Percentiles rank a stretch among this genome's conserved stretches.
Conservation (phyloP, 2,113 vertebrate species). For the Carassius auratus region DNA sequence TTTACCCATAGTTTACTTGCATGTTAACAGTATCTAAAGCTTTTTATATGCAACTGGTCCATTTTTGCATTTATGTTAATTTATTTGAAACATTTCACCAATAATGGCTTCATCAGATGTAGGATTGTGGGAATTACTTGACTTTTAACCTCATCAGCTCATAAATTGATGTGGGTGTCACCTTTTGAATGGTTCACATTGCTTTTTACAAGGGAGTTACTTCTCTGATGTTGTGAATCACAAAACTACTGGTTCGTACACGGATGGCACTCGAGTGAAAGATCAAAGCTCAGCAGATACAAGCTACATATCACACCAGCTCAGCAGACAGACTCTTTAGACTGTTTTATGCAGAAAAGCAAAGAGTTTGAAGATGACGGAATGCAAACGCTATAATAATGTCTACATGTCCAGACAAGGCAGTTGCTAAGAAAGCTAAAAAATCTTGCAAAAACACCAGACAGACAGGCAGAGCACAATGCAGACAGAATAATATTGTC, state of each 20-base stretch:
- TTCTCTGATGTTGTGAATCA: not conserved
- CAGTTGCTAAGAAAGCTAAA: too few relatives aligned
- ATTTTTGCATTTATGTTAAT: not conserved
- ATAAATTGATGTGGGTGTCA: constrained; percentile 10
- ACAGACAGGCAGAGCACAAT: too few relatives aligned
- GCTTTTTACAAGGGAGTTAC: constrained; percentile 1
- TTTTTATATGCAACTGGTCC: not conserved
- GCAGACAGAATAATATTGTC: too few relatives aligned
- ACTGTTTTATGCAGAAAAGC: too few relatives aligned
- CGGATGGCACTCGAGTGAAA: constrained; percentile 3
- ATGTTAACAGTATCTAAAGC: not conserved
- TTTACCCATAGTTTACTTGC: not conserved
- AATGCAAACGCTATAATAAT: too few relatives aligned
- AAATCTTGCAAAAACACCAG: too few relatives aligned
- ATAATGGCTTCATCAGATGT: constrained; percentile 9
- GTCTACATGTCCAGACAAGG: too few relatives aligned
- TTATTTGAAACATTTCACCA: not conserved
- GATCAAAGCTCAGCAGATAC: not conserved
- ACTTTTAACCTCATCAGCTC: constrained; percentile 18
- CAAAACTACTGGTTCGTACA: not conserved
- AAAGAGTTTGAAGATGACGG: too few relatives aligned
- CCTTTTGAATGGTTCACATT: not conserved
- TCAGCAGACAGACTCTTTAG: not conserved
- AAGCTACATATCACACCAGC: constrained; percentile 20
- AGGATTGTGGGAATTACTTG: constrained; percentile 25